Percentiles rank a stretch among this genome's conserved stretches.
Evolutionary conservation across 2,797 vertebrate genomes (phyloP).

Genomic region (Moxostoma hubbsi): DNA sequence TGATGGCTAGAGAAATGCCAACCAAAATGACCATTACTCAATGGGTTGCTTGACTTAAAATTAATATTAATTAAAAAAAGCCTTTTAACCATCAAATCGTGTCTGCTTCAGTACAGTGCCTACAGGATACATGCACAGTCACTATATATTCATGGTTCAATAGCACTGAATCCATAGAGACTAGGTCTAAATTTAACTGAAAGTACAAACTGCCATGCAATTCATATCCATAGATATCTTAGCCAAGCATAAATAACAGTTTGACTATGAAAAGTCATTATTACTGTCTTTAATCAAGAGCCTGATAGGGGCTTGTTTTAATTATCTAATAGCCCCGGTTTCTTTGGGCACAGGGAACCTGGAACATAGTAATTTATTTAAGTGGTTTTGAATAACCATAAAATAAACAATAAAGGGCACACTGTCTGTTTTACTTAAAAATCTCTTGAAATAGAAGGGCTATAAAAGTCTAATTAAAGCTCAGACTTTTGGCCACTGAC

Average conservation of each 20-base stretch:
- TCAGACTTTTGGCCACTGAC: not conserved
- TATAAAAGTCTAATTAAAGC: constrained; percentile 28
- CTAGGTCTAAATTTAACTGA: constrained; percentile 8
- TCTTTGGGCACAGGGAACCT: constrained; percentile 23
- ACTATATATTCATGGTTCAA: constrained; percentile 32
- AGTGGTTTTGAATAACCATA: constrained; percentile 63
- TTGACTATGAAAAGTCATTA: constrained; percentile 61
- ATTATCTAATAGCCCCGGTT: constrained; percentile 61
- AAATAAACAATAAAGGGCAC: constrained; percentile 47
- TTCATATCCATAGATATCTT: constrained; percentile 51
- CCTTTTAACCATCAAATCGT: constrained; percentile 18
- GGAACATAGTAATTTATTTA: constrained; percentile 67
- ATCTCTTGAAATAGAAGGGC: constrained; percentile 19
- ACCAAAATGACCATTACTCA: constrained; percentile 16
- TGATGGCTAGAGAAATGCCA: constrained; percentile 14
- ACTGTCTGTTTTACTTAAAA: constrained; percentile 38
- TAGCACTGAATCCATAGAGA: not conserved
- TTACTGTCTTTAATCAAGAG: constrained; percentile 45
- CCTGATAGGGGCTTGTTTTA: constrained; percentile 55
- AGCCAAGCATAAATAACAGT: constrained; percentile 62
- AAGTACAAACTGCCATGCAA: constrained; percentile 23
- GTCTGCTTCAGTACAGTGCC: constrained; percentile 15
- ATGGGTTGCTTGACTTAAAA: not conserved
- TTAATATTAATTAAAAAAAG: constrained; percentile 16
- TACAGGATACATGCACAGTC: constrained; percentile 14